These are phyloP conservation scores for Clitarchus hookeri DNA, from an alignment of 2,888 invertebrate species.

Conservation along the genomic window DNA sequence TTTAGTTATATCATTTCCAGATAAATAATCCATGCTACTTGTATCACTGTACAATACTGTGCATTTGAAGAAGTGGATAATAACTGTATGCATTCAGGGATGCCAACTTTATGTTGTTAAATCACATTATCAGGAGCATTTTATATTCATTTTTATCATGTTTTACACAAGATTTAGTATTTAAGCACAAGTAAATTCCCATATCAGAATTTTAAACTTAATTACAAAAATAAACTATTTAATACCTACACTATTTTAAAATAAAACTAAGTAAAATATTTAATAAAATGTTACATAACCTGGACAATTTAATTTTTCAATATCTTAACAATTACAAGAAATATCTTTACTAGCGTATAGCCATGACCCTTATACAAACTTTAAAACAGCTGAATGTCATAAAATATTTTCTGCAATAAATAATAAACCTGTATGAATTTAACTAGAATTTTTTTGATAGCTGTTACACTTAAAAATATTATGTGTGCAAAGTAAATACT, in stretches of 20 bases:
- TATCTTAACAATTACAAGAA: not conserved
- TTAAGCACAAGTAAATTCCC: not conserved
- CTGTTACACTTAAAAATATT: not conserved
- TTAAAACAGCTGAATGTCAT: not conserved
- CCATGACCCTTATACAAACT: not conserved
- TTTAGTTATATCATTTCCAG: no score
- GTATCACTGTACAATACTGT: no score
- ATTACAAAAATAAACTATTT: not conserved
- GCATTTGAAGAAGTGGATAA: no score
- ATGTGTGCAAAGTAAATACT: not conserved
- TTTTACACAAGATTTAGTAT: no score
- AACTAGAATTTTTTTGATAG: no score
- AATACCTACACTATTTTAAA: no score
- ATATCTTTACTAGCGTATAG: not conserved
- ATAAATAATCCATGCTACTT: no score
- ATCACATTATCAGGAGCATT: not conserved
- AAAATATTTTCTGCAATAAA: not conserved
- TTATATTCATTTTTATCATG: not conserved
- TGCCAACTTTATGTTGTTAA: not conserved
- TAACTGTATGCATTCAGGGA: not conserved
- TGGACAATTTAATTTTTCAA: no score
- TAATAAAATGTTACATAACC: no score
- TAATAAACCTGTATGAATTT: not conserved
- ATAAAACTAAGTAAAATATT: no score
- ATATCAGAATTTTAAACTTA: not conserved